Percentiles rank a stretch among this genome's conserved stretches.
These are phyloP conservation scores for Anguilla pacifica DNA, from an alignment of 2,797 vertebrate species.

Conservation along the genomic window DNA sequence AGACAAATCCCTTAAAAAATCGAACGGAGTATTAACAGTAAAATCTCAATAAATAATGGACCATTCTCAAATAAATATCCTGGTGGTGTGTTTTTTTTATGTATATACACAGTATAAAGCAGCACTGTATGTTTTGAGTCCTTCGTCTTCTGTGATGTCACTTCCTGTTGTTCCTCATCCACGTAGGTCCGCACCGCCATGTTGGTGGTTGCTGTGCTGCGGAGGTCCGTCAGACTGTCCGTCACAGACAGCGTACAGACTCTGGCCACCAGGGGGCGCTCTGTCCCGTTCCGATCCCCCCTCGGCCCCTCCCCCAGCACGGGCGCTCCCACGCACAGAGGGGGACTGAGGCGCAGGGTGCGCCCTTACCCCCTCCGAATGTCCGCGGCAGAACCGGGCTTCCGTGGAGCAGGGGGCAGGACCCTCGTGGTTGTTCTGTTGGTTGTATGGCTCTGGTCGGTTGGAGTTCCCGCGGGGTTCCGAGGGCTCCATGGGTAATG, in stretches of 20 bases:
- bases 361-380: constrained; percentile 56
- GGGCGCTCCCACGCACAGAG: constrained; percentile 61
- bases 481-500: constrained; percentile 65
- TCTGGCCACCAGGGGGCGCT: constrained; percentile 62
- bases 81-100: constrained; percentile 19
- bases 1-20: not conserved
- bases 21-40: not conserved
- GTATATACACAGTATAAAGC: constrained; percentile 51
- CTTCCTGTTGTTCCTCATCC: constrained; percentile 65
- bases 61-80: constrained; percentile 55
- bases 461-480: constrained; percentile 63
- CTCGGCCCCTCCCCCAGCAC: constrained; percentile 72
- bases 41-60: constrained; percentile 46
- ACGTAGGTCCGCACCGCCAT: constrained; percentile 93
- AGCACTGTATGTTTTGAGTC: constrained; percentile 45
- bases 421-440: constrained; percentile 64
- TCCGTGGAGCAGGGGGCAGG: constrained; percentile 52
- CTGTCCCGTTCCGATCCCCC: constrained; percentile 65
- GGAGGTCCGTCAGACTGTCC: constrained; percentile 75
- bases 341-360: constrained; percentile 32
- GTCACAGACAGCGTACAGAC: constrained; percentile 65
- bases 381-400: constrained; percentile 71
- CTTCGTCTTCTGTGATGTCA: constrained; percentile 27
- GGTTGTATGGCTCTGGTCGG: constrained; percentile 53
- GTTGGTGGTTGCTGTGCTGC: constrained; percentile 80